Percentiles rank a stretch among this genome's conserved stretches.
These are phyloP conservation scores for Sterna hirundo DNA, from an alignment of 2,113 vertebrate species.

Conservation along the genomic window DNA sequence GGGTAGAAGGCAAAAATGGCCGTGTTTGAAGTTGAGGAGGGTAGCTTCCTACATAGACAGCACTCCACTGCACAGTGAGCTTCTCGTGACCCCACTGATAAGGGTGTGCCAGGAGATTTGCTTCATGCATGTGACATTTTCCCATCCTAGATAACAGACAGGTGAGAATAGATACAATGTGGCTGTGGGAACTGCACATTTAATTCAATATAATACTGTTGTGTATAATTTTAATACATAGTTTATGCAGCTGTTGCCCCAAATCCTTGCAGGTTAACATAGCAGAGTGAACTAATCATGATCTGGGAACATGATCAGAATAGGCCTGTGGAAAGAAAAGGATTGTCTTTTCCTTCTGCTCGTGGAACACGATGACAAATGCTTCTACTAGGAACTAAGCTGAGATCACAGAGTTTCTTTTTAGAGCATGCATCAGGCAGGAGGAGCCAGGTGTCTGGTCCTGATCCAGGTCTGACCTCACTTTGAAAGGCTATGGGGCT, in stretches of 20 bases:
- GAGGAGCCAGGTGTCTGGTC: not conserved
- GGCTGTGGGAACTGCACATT: not conserved
- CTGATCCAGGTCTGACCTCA: not conserved
- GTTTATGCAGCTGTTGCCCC: not conserved
- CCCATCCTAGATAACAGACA: not conserved
- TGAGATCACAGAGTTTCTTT: not conserved
- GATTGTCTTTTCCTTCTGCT: not conserved
- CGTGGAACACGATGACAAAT: not conserved
- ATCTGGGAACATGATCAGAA: not conserved
- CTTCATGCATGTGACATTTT: not conserved
- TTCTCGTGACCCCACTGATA: not conserved
- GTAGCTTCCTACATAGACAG: not conserved
- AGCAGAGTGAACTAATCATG: not conserved
- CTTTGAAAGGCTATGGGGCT: not conserved
- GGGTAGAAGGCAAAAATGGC: not conserved
- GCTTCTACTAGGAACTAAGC: not conserved
- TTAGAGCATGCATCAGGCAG: not conserved
- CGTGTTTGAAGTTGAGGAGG: not conserved
- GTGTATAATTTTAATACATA: not conserved
- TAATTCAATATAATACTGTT: not conserved
- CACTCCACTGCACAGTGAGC: not conserved
- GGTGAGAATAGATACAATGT: not conserved
- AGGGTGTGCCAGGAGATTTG: not conserved
- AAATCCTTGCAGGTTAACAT: not conserved
- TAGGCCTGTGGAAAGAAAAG: not conserved